Evolutionary conservation across 2,113 vertebrate genomes (phyloP).

Genomic region (Meriones unguiculatus): DNA sequence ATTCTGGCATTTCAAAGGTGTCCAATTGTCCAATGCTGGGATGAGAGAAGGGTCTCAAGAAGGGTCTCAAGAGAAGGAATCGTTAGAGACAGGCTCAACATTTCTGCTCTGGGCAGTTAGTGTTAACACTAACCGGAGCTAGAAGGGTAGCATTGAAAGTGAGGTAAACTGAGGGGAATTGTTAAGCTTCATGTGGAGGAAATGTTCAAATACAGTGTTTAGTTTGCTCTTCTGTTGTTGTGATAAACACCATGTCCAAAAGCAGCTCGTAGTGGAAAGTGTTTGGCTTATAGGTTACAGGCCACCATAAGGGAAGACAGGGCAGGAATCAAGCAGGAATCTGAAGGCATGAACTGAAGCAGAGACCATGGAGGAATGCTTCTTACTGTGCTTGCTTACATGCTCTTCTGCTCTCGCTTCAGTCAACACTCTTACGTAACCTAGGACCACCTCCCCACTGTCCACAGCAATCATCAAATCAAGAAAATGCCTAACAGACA

Average conservation of each 20-base stretch:
- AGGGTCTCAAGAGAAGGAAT: background rate
- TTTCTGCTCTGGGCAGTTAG: background rate
- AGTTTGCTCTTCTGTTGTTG: background rate
- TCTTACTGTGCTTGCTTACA: background rate
- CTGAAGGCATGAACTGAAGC: background rate
- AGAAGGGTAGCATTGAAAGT: background rate
- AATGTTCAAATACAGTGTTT: background rate
- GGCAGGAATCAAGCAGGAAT: background rate
- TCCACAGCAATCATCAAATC: background rate
- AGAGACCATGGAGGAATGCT: background rate
- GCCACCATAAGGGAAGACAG: too few relatives aligned
- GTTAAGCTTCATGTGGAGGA: background rate
- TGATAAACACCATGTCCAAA: background rate
- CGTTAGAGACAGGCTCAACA: background rate
- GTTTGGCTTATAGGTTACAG: background rate
- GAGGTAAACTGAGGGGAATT: background rate
- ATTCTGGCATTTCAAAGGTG: background rate
- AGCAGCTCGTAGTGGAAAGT: background rate
- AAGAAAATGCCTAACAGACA: background rate
- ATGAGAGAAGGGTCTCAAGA: background rate
- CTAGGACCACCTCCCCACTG: background rate
- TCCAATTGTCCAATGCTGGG: background rate
- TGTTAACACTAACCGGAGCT: background rate
- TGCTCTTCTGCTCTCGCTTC: background rate
- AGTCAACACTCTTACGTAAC: background rate